phyloP scores from a whole-genome alignment of 2,888 invertebrate species.

The Notodonta ziczac region DNA sequence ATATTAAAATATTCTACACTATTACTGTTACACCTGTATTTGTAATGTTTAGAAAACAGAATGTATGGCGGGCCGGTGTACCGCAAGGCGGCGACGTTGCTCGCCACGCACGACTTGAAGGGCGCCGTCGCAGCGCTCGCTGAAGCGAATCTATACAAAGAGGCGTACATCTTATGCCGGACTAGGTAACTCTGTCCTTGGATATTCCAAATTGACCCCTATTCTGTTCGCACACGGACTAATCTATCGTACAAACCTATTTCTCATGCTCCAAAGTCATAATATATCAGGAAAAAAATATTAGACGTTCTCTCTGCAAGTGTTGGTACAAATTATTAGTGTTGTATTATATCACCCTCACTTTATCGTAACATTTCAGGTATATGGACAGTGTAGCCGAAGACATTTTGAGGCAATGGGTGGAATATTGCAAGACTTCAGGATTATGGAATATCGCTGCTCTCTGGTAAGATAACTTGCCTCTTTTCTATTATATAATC shows the following conservation, averaged over 20 bases:
- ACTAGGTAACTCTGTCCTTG: conserved; percentile 13
- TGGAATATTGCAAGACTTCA: conserved; percentile 12
- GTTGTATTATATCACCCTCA: too few species aligned
- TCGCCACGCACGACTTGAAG: conserved; percentile 83
- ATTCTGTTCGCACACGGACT: too few species aligned
- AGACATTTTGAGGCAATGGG: conserved; percentile 57
- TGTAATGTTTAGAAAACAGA: conserved; percentile 28
- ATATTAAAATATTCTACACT: too few species aligned
- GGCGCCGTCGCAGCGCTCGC: conserved; percentile 80
- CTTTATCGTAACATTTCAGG: conserved; percentile 38
- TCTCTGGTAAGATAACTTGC: conserved; percentile 53
- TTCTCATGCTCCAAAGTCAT: too few species aligned
- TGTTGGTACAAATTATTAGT: too few species aligned
- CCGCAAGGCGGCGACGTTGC: conserved; percentile 66
- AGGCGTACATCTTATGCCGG: conserved; percentile 71
- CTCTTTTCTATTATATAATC: too few species aligned
- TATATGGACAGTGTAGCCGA: conserved; percentile 70
- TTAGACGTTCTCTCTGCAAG: too few species aligned
- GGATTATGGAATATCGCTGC: conserved; percentile 46
- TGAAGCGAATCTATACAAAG: conserved; percentile 75
- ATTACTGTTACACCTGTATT: background rate
- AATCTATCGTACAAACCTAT: too few species aligned
- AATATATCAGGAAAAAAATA: too few species aligned
- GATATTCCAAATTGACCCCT: too few species aligned
- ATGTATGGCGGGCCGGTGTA: conserved; percentile 58